Conservation (phyloP, 2,888 invertebrate species). For the Eugnorisma glareosa region DNA sequence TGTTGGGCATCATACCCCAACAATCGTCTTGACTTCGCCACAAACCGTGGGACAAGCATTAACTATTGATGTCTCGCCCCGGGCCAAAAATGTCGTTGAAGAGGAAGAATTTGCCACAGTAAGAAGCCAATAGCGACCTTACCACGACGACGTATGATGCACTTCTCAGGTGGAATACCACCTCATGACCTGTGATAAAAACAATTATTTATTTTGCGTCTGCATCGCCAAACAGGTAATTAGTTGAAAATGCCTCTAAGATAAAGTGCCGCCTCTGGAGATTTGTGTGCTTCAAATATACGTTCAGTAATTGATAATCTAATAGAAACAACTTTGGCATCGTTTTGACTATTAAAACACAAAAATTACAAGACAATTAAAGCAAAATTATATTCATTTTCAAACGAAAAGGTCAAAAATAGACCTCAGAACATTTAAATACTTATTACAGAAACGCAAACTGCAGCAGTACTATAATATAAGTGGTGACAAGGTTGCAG, state of each 20-base stretch:
- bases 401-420: background rate
- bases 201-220: background rate
- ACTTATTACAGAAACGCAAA: conserved; percentile 37
- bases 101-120: too few relatives aligned
- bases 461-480: conserved; percentile 46
- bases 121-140: too few relatives aligned
- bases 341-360: background rate
- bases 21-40: too few relatives aligned
- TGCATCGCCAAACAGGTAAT: background rate
- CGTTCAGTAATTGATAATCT: background rate
- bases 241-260: background rate
- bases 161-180: too few relatives aligned
- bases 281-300: background rate
- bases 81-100: too few relatives aligned
- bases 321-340: background rate
- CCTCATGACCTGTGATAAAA: too few relatives aligned
- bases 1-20: too few relatives aligned
- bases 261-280: background rate
- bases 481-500: conserved; percentile 42
- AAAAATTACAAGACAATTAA: background rate
- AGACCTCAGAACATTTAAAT: background rate
- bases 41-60: too few relatives aligned
- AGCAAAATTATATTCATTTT: background rate
- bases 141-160: too few relatives aligned
- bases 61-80: too few relatives aligned